These are phyloP conservation scores for Onychostruthus taczanowskii DNA, from an alignment of 2,113 vertebrate genomes.

Conservation along the genomic window DNA sequence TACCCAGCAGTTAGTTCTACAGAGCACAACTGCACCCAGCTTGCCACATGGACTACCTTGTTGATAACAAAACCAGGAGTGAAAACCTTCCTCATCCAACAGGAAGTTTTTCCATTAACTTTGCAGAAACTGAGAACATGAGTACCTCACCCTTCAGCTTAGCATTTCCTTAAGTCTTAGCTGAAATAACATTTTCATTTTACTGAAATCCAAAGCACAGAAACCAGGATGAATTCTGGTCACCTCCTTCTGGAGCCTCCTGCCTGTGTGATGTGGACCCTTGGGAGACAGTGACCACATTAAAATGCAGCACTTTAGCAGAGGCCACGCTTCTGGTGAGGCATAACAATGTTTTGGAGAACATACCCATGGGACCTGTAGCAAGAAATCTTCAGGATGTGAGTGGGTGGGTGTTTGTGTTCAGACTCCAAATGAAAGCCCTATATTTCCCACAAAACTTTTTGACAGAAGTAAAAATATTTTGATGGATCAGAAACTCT, in stretches of 20 bases:
- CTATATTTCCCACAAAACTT: background rate
- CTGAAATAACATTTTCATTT: background rate
- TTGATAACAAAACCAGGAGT: background rate
- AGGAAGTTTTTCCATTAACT: background rate
- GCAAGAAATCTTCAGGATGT: background rate
- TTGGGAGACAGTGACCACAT: background rate
- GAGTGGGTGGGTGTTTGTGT: background rate
- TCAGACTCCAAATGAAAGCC: slow-evolving; percentile 19
- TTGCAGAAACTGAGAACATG: background rate
- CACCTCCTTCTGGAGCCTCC: background rate
- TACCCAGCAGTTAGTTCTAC: background rate
- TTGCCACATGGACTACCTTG: background rate
- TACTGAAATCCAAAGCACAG: background rate
- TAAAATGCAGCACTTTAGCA: background rate
- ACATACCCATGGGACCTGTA: background rate
- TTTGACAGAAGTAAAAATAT: slow-evolving; percentile 27
- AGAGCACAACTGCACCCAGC: background rate
- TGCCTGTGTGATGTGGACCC: background rate
- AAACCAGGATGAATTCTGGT: background rate
- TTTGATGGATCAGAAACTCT: background rate
- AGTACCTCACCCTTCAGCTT: background rate
- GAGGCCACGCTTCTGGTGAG: background rate
- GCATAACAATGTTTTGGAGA: background rate
- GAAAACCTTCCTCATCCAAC: background rate
- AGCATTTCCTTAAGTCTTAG: background rate